Percentiles rank a stretch among this genome's conserved stretches.
Evolutionary conservation across 1,140 invertebrate genomes (phyloP).

Genomic region (Drosophila nasuta): DNA sequence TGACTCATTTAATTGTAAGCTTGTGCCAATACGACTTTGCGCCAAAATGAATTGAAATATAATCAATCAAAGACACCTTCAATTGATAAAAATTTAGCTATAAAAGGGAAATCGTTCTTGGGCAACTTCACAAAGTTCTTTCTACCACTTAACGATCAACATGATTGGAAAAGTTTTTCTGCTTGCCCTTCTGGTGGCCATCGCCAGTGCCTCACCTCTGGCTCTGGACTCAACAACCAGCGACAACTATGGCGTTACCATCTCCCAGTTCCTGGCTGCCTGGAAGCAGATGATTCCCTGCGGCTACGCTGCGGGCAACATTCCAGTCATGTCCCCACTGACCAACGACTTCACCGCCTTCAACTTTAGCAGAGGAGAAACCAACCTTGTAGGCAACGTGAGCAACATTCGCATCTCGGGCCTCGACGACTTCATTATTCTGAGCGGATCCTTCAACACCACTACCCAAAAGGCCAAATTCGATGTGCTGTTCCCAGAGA

Average conservation of each 20-base stretch:
- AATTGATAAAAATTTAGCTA: slow-evolving; percentile 27
- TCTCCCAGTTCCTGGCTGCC: slow-evolving; percentile 49
- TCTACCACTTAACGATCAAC: slow-evolving; percentile 16
- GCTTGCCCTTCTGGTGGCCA: slow-evolving; percentile 45
- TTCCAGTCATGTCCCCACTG: slow-evolving; percentile 59
- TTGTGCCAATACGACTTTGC: slow-evolving; percentile 5
- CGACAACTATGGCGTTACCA: slow-evolving; percentile 43
- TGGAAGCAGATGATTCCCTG: slow-evolving; percentile 67
- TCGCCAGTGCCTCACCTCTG: slow-evolving; percentile 36
- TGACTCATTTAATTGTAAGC: slow-evolving; percentile 8
- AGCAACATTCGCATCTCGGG: slow-evolving; percentile 65
- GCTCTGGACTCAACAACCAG: slow-evolving; percentile 19
- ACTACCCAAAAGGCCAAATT: slow-evolving; percentile 47
- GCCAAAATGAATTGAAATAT: slow-evolving; percentile 16
- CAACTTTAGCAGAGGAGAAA: slow-evolving; percentile 35
- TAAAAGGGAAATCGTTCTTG: slow-evolving; percentile 31
- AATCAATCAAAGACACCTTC: slow-evolving; percentile 48
- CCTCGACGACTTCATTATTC: slow-evolving; percentile 52
- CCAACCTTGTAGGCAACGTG: slow-evolving; percentile 47
- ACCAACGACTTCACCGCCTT: slow-evolving; percentile 38
- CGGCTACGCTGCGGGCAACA: slow-evolving; percentile 41
- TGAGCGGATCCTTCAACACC: slow-evolving; percentile 45
- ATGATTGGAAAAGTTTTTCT: slow-evolving; percentile 54
- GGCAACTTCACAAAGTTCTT: slow-evolving; percentile 18
- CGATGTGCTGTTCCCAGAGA: slow-evolving; percentile 58